Evolutionary conservation across 92 coral and sea anemone genomes (phyloP), one percentile per base, ranked within the genome.

Genomic region (Phenganax marumi): DNA sequence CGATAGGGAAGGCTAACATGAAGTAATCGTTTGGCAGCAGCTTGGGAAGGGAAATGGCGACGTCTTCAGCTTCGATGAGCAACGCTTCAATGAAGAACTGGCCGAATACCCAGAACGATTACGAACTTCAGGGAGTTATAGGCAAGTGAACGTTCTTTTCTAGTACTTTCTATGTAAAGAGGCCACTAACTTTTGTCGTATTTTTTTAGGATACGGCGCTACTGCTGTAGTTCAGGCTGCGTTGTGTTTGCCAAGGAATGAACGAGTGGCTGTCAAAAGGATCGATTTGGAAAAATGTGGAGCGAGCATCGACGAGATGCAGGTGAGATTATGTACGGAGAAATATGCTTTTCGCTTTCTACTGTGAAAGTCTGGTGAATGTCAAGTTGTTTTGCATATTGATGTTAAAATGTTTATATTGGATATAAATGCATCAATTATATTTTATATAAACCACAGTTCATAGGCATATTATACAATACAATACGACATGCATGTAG

Each of bases 141-240:
- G 99, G 99, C 92, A 84, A 57, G 81, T 33, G 33, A 77, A 22
- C 18, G 5, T 74, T 10, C 12, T 52, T 49, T 33, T 54, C 25
- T 65, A 16, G 16, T 81, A 12, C 74, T 84, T 33, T 57, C 68
- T 54, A 62, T 62, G 46, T 19, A 19, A 55, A 39, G 3, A 9
- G 47, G 22, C 43, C 21, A 65, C 56, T 56, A 21, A 57, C 0
- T 50, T 26, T 47, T 60, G 19, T 50, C 60, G 63, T 81, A 33
- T 21, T 23, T 74, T 70, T 53, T 1, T 46, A 95, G 99, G 99
- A 17, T 89, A 92, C 86, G 99, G 99, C 17, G 99, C 97, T 1
- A 96, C 99, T n/a, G 99, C 99, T 18, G 99, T 96, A 26, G 99
- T 96, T 12, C 99, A 96, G 58, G 99, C 99, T 25, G 99, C 99